Percentiles rank a stretch among this genome's conserved stretches.
These are phyloP conservation scores for Aphidius gifuensis DNA, from an alignment of 1,140 invertebrate species.

Conservation along the genomic window DNA sequence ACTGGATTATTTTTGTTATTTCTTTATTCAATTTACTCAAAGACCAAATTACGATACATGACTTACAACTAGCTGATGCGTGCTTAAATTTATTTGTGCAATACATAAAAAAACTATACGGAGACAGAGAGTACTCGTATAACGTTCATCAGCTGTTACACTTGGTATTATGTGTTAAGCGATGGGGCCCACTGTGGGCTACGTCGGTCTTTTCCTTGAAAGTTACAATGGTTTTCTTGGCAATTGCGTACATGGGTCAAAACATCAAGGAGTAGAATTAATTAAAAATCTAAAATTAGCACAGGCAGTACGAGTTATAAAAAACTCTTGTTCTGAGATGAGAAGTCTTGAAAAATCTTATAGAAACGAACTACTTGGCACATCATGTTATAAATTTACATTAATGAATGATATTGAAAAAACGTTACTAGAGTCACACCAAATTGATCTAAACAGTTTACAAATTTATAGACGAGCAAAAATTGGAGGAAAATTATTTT, in stretches of 20 bases:
- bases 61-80: slow-evolving; percentile 25
- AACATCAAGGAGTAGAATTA: slow-evolving; percentile 10
- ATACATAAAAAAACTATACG: slow-evolving; percentile 25
- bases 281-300: slow-evolving; percentile 6
- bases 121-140: slow-evolving; percentile 24
- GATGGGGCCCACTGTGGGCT: slow-evolving; percentile 33
- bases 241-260: neutral
- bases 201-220: slow-evolving; percentile 30
- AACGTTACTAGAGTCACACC: no score
- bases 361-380: no score
- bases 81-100: slow-evolving; percentile 29
- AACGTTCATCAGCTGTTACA: slow-evolving; percentile 31
- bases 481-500: slow-evolving; percentile 25
- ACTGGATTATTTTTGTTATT: slow-evolving; percentile 30
- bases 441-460: no score
- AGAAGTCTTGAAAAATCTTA: slow-evolving; percentile 15
- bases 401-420: no score
- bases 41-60: slow-evolving; percentile 20
- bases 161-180: no score
- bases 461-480: slow-evolving; percentile 24
- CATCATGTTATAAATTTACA: no score
- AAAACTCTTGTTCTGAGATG: neutral
- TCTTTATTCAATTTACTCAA: slow-evolving; percentile 25
- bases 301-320: slow-evolving; percentile 9
- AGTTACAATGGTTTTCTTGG: slow-evolving; percentile 28